These are phyloP conservation scores for Onchidella celtica DNA, from an alignment of 2,888 invertebrate species.

Conservation along the genomic window DNA sequence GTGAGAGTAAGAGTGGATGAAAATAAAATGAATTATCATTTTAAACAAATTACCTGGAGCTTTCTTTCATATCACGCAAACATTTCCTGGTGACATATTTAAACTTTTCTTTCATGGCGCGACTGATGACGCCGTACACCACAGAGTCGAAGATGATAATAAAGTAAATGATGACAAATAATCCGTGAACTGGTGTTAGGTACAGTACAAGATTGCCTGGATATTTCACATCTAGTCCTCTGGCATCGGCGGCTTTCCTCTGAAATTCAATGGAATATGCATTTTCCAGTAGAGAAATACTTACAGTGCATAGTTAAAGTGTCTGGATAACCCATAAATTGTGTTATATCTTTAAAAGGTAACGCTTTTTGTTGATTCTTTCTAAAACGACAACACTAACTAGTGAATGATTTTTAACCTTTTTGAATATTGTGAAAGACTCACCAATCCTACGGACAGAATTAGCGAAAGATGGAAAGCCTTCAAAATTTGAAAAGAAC, in stretches of 20 bases:
- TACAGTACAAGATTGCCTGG: constrained; percentile 68
- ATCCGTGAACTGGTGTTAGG: constrained; percentile 71
- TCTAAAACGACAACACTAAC: no score
- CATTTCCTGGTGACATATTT: constrained; percentile 62
- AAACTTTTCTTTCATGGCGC: constrained; percentile 59
- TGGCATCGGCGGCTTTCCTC: constrained; percentile 15
- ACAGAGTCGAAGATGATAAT: constrained; percentile 65
- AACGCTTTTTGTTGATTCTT: no score
- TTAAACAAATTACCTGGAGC: constrained; percentile 39
- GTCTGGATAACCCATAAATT: no score
- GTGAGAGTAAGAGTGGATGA: not conserved
- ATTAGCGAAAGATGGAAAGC: no score
- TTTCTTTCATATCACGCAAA: constrained; percentile 68
- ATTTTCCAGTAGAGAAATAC: no score
- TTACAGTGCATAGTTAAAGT: no score
- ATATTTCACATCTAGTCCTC: constrained; percentile 55
- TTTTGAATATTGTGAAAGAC: no score
- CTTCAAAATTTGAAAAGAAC: no score
- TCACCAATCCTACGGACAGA: no score
- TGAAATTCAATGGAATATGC: no score
- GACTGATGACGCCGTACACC: constrained; percentile 61
- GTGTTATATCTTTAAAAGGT: no score
- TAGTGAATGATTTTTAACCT: no score
- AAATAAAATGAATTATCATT: not conserved
- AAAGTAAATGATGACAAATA: constrained; percentile 71